Percentiles rank a stretch among this genome's conserved stretches.
These are phyloP conservation scores for Leucozona laternaria DNA, from an alignment of 2,888 invertebrate genomes.

Conservation along the genomic window DNA sequence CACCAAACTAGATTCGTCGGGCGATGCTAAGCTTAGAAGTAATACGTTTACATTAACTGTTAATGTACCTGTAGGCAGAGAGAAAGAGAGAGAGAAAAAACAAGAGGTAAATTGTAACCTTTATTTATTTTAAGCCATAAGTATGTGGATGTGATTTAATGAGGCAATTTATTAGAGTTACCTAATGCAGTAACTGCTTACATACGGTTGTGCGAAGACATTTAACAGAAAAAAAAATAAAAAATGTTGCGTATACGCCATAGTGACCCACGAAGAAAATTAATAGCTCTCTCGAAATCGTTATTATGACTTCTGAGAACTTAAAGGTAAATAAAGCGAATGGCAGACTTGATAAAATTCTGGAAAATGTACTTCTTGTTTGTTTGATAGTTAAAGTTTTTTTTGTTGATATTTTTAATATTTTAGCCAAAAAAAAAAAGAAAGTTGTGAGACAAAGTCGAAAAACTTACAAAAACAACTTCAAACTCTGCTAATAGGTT, in stretches of 20 bases:
- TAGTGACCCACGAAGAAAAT: constrained; percentile 22
- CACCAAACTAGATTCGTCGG: constrained; percentile 98
- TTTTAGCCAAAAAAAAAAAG: not conserved
- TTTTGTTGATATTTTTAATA: not conserved
- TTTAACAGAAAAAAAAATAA: constrained; percentile 27
- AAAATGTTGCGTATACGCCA: constrained; percentile 38
- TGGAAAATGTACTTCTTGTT: not conserved
- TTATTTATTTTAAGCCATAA: constrained; percentile 64
- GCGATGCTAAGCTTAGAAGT: constrained; percentile 96
- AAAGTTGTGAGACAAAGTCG: not conserved
- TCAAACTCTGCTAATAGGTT: too few species aligned
- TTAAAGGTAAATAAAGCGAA: not conserved
- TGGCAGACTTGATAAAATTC: not conserved
- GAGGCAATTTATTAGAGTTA: constrained; percentile 59
- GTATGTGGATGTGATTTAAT: constrained; percentile 52
- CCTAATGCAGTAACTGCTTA: constrained; percentile 44
- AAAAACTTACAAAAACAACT: not conserved
- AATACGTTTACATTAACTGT: constrained; percentile 97
- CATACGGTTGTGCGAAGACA: constrained; percentile 61
- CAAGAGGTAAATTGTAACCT: constrained; percentile 35
- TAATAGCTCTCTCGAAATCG: constrained; percentile 3
- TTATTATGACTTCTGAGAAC: not conserved
- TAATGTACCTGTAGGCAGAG: constrained; percentile 90
- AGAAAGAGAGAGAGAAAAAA: constrained; percentile 80
- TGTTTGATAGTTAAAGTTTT: not conserved